These are phyloP conservation scores for Cygnus buccinator DNA, from an alignment of 2,113 vertebrate genomes.

Conservation along the genomic window DNA sequence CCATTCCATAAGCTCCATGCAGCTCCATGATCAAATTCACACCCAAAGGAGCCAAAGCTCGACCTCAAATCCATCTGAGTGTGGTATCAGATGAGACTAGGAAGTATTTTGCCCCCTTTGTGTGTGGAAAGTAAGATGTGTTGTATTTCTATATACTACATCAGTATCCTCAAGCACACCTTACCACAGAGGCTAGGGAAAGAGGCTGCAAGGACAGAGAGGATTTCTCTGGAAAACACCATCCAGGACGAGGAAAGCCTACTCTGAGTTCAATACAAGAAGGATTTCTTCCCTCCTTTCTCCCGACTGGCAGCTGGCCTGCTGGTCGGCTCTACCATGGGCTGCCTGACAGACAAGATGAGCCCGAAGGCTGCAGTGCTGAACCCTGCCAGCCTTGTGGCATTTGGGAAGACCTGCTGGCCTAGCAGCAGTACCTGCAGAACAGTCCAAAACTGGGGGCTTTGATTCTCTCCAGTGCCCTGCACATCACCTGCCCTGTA, in stretches of 20 bases:
- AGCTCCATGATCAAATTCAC: neutral
- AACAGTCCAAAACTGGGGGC: rapidly evolving
- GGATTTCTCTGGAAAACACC: neutral
- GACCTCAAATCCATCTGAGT: neutral
- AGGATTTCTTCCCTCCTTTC: neutral
- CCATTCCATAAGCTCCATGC: neutral
- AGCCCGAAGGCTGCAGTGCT: neutral
- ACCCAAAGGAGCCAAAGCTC: neutral
- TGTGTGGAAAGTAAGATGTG: neutral
- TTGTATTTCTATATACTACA: neutral
- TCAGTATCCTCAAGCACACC: neutral
- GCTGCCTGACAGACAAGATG: neutral
- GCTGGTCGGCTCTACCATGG: neutral
- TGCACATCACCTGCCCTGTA: neutral
- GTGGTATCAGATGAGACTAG: neutral
- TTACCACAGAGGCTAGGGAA: neutral
- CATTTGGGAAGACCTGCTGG: neutral
- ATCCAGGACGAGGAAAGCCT: neutral
- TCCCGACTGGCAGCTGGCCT: neutral
- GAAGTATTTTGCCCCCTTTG: neutral
- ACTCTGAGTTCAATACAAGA: neutral
- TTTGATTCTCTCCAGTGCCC: neutral
- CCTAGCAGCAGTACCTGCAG: neutral
- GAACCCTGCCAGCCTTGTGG: neutral
- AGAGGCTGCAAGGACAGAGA: neutral